phyloP scores from a whole-genome alignment of 2,888 invertebrate species.

The Luffia ferchaultella region DNA sequence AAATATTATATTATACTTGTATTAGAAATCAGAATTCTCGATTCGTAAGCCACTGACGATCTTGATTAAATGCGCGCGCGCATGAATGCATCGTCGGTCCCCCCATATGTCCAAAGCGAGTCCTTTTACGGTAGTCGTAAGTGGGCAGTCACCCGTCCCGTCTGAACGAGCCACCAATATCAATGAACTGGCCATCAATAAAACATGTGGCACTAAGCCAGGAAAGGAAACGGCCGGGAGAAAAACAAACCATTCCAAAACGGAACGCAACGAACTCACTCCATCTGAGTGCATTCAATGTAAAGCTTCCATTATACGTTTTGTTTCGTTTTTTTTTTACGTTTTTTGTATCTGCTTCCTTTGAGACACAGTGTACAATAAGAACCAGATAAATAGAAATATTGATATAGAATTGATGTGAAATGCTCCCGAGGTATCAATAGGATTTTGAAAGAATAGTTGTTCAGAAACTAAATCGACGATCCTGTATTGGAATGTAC shows the following conservation, averaged over 20 bases:
- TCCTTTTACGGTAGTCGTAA: constrained; percentile 62
- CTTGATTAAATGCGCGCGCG: constrained; percentile 43
- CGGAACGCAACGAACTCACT: constrained; percentile 37
- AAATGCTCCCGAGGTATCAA: too few species aligned
- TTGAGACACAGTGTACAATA: too few species aligned
- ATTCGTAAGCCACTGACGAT: constrained; percentile 28
- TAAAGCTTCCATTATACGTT: constrained; percentile 29
- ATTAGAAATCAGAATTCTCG: not conserved
- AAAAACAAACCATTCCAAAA: constrained; percentile 62
- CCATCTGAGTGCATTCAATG: constrained; percentile 56
- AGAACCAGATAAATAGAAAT: too few species aligned
- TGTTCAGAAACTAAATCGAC: too few species aligned
- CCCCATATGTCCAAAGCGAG: constrained; percentile 63
- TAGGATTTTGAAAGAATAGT: too few species aligned
- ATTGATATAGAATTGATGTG: too few species aligned
- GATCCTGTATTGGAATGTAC: too few species aligned
- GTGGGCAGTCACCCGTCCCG: constrained; percentile 63
- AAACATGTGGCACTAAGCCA: constrained; percentile 62
- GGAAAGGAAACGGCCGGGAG: constrained; percentile 60
- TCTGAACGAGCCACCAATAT: constrained; percentile 63
- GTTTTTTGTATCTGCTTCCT: not conserved
- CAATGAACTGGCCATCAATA: constrained; percentile 65
- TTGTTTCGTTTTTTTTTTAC: not conserved
- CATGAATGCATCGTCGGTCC: constrained; percentile 61
- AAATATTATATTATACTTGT: too few species aligned